Evolutionary conservation across 2,113 vertebrate species (phyloP).

Genomic region (Pseudonaja textilis): DNA sequence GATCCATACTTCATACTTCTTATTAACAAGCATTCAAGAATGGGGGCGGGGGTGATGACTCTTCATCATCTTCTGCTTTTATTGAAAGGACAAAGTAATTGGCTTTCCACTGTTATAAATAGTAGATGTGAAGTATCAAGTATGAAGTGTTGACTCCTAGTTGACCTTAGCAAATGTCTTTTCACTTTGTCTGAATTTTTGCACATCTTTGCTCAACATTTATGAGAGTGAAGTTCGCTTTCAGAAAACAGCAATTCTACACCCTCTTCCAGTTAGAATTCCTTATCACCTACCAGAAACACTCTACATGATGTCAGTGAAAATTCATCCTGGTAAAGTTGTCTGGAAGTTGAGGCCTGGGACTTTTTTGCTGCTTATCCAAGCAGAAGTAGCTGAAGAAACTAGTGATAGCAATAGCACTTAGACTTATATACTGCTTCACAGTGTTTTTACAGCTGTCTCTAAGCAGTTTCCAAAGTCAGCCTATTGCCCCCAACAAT

Average conservation of each 20-base stretch:
- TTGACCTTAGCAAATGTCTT: neutral
- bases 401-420: too few species aligned
- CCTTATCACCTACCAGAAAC: neutral
- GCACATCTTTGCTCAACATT: neutral
- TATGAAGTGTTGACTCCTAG: slow-evolving; percentile 6
- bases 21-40: slow-evolving; percentile 6
- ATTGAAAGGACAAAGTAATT: neutral
- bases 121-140: slow-evolving; percentile 18
- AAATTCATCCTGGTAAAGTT: neutral
- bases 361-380: too few species aligned
- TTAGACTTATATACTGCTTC: too few species aligned
- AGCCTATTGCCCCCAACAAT: neutral
- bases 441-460: too few species aligned
- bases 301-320: neutral
- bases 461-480: too few species aligned
- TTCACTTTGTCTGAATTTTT: neutral
- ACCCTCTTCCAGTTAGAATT: neutral
- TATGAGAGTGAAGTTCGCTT: neutral
- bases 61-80: neutral
- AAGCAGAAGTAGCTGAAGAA: too few species aligned
- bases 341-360: too few species aligned
- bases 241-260: neutral
- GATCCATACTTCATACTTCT: neutral
- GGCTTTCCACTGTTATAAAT: slow-evolving; percentile 8
- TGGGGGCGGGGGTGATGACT: neutral